A percentile compares a stretch with the other conserved stretches of the same genome.
These are phyloP conservation scores for Stegastes partitus DNA, from an alignment of 2,113 vertebrate species.

Conservation along the genomic window DNA sequence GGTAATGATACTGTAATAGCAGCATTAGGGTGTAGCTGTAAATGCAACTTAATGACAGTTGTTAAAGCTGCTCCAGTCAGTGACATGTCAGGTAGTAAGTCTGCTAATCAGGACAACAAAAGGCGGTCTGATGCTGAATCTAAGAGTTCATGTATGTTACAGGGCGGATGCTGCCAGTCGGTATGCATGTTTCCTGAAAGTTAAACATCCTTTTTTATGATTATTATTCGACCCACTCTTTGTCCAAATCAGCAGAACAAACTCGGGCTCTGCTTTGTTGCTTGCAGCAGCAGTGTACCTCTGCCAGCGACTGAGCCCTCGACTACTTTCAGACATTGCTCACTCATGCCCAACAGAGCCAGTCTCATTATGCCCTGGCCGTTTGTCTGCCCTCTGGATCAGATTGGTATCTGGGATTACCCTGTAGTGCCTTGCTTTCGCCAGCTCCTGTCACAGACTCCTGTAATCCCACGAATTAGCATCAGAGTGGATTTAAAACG, in stretches of 20 bases:
- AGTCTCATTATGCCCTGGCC: conserved; percentile 38
- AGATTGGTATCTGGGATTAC: conserved; percentile 72
- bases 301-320: conserved; percentile 41
- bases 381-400: conserved; percentile 62
- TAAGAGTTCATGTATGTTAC: not conserved
- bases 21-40: not conserved
- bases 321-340: conserved; percentile 43
- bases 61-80: not conserved
- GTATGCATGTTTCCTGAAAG: too few species aligned
- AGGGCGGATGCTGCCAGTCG: not conserved
- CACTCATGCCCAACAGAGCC: conserved; percentile 49
- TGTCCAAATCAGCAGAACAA: not conserved
- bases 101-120: not conserved
- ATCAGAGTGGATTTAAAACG: conserved; percentile 54
- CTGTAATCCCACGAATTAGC: conserved; percentile 77
- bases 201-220: not conserved
- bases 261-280: not conserved
- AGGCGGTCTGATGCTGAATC: not conserved
- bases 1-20: conserved; percentile 13
- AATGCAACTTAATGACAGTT: not conserved
- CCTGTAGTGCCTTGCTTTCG: conserved; percentile 35
- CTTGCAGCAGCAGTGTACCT: conserved; percentile 26
- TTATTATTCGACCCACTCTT: conserved; percentile 3
- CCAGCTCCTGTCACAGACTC: conserved; percentile 69
- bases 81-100: not conserved